Evolutionary conservation across 2,888 invertebrate species (phyloP), one percentile per base, ranked within the genome.

Genomic region (Helleia helle): DNA sequence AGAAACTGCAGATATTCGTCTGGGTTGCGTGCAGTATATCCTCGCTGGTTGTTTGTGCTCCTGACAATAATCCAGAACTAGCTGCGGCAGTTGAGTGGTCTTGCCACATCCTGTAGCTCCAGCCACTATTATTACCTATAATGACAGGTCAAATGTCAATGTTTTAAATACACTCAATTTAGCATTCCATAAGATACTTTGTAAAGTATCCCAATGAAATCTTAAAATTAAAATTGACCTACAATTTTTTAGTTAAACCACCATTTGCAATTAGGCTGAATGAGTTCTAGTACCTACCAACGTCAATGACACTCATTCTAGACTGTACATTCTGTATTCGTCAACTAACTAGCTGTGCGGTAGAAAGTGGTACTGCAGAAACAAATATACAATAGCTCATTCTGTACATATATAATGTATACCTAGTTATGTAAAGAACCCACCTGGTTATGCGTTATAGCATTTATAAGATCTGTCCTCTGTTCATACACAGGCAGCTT

Each of bases 11-110:
- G 97, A 94, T 40, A 99, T 89, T 54, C 97, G 86, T 31, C 97
- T 86, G 0, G 99, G 98, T 73, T 99, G 96, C 0, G 97, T 96
- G 64, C 96, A 96, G 62, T 98, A 89, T 49, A 99, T 92, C 39
- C 96, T 88, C 47, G 95, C 93, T 0, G 89, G 87, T 55, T 86
- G 86, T 42, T 87, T 86, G 51, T 68, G 85, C 54, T 63, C 80
- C 56, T 75, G 86, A 52, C 85, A 89, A 69, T 94, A 88, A 56
- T 97, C 95, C 48, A 99, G 73, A 50, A 99, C 90, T 58, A 93
- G 94, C 62, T 99, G 98, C 0, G 98, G 97, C 27, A 99, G 88
- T 86, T 97, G 97, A 0, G 97, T 97, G 0, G 97, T 96, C 86
- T 97, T 97, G 1, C 97, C 97, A 40, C 93, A 94, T 0, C 97